Conservation (phyloP, 2,797 vertebrate genomes). For the Gadopsis bispinosus region DNA sequence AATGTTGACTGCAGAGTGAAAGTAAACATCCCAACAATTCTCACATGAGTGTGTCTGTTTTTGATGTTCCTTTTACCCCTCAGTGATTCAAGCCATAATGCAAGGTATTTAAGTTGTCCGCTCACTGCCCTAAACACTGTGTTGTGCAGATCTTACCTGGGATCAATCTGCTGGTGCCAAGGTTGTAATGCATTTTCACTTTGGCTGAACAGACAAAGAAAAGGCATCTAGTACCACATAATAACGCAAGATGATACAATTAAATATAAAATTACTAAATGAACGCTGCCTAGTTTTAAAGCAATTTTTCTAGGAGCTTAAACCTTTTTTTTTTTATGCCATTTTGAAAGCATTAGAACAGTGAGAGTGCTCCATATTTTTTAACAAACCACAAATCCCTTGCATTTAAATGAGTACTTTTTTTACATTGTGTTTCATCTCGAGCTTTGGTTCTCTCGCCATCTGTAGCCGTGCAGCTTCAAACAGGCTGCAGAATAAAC, state of each 20-base stretch:
- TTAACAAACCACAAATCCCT: constrained; percentile 37
- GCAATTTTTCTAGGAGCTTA: not conserved
- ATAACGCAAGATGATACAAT: not conserved
- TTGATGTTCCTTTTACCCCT: not conserved
- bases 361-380: constrained; percentile 19
- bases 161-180: not conserved
- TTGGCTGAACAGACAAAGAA: not conserved
- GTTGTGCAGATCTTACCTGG: not conserved
- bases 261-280: not conserved
- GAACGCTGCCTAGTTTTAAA: no score
- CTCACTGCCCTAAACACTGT: not conserved
- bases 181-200: not conserved
- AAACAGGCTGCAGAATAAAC: constrained; percentile 39
- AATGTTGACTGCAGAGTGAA: not conserved
- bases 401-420: constrained; percentile 57
- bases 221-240: not conserved
- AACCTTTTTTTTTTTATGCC: not conserved
- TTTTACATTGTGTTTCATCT: constrained; percentile 57
- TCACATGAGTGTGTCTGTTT: not conserved
- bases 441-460: constrained; percentile 40
- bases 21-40: not conserved
- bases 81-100: constrained; percentile 5
- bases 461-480: constrained; percentile 52
- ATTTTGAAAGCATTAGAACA: constrained; percentile 12
- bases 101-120: not conserved